These are phyloP conservation scores for Ranitomeya variabilis DNA, from an alignment of 2,113 vertebrate genomes.

Conservation along the genomic window DNA sequence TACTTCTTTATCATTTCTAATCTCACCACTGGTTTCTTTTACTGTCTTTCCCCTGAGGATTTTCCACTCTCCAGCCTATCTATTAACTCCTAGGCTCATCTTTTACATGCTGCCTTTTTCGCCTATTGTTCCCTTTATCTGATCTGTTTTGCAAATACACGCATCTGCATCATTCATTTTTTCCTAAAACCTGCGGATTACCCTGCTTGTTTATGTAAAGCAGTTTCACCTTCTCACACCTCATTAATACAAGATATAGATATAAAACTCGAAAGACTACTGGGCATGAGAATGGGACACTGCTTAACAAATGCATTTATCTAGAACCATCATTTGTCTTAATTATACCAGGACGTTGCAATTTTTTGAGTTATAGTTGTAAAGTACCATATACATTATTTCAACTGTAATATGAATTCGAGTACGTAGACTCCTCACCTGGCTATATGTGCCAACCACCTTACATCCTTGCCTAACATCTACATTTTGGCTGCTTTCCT, in stretches of 20 bases:
- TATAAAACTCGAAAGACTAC: not conserved
- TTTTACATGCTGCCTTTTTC: not conserved
- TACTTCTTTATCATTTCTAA: not conserved
- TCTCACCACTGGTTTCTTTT: not conserved
- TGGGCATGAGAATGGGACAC: not conserved
- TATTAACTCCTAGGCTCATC: not conserved
- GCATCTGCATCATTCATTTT: not conserved
- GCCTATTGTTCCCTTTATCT: not conserved
- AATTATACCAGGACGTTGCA: not conserved
- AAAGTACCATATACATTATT: not conserved
- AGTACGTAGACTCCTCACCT: not conserved
- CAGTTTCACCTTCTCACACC: not conserved
- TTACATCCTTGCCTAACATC: no score
- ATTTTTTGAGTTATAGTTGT: not conserved
- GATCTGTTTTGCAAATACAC: not conserved
- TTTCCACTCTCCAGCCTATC: not conserved
- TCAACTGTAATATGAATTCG: not conserved
- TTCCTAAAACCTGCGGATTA: not conserved
- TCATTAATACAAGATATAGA: constrained; percentile 8
- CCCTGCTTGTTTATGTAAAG: constrained; percentile 9
- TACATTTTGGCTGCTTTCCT: no score
- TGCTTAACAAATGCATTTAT: not conserved
- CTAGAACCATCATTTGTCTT: not conserved
- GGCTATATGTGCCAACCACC: no score
- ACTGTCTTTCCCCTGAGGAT: not conserved